Conservation (phyloP, 2,797 vertebrate genomes). For the Gambusia yucatana region DNA sequence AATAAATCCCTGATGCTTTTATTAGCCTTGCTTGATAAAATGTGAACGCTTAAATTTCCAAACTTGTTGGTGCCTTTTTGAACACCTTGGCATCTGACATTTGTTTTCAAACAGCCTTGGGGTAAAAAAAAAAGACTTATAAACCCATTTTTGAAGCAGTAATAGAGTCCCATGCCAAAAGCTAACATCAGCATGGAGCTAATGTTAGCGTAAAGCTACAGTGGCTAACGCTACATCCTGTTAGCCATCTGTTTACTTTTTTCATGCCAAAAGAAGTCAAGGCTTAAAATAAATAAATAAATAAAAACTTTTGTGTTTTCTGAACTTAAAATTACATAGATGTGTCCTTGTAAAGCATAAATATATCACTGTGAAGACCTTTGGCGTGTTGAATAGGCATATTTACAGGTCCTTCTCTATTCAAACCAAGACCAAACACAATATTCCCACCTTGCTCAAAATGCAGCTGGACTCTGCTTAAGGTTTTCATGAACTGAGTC, state of each 20-base stretch:
- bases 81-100: not conserved
- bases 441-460: not conserved
- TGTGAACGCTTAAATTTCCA: not conserved
- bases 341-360: not conserved
- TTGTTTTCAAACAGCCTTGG: constrained; percentile 7
- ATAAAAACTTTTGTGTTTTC: not conserved
- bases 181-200: constrained; percentile 1
- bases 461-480: not conserved
- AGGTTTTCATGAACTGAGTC: not conserved
- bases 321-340: not conserved
- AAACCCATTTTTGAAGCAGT: not conserved
- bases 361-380: no score
- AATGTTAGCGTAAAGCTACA: not conserved
- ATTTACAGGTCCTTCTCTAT: not conserved
- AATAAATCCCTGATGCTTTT: no score
- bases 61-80: not conserved
- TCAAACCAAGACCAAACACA: not conserved
- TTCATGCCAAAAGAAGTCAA: not conserved
- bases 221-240: not conserved
- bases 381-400: not conserved
- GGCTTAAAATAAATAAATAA: not conserved
- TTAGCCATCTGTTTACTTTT: not conserved
- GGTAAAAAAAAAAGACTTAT: constrained; percentile 5
- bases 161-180: not conserved
- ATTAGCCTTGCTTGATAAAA: not conserved